A percentile compares a stretch with the other conserved stretches of the same genome.
Conservation (phyloP, 2,113 vertebrate species). For the Cyprinodon brontotheroides region DNA sequence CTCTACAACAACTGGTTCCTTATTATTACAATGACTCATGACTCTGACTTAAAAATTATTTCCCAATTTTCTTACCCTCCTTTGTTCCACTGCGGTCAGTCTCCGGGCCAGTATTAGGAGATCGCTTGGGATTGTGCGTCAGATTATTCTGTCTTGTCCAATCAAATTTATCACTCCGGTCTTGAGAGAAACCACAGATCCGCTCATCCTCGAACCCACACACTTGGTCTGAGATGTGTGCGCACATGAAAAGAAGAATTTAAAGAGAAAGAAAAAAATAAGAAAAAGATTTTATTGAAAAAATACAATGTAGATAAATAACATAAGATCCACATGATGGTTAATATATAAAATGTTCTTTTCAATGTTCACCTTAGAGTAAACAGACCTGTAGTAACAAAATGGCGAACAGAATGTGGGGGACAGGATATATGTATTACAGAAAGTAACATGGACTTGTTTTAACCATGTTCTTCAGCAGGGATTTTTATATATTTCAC, state of each 20-base stretch:
- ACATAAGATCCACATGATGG: constrained; percentile 14
- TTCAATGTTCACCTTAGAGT: constrained; percentile 30
- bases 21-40: neutral
- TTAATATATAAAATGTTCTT: constrained; percentile 18
- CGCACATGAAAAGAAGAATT: neutral
- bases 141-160: constrained; percentile 94
- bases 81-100: constrained; percentile 92
- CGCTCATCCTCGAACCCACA: constrained; percentile 94
- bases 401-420: constrained; percentile 27
- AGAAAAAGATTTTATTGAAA: neutral
- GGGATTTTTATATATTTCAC: no score
- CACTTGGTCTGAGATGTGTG: constrained; percentile 82
- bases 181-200: constrained; percentile 95
- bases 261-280: neutral
- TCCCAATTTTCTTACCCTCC: constrained; percentile 79
- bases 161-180: constrained; percentile 92
- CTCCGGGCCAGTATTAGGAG: constrained; percentile 91
- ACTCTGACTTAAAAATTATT: neutral
- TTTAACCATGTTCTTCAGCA: no score
- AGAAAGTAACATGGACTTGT: neutral
- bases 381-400: constrained; percentile 30
- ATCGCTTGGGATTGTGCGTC: constrained; percentile 93
- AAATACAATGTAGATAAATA: neutral
- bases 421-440: constrained; percentile 14
- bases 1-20: neutral